Base-by-base conservation (phyloP, 1,140 invertebrate genomes). In the Drosophila dunni region DNA sequence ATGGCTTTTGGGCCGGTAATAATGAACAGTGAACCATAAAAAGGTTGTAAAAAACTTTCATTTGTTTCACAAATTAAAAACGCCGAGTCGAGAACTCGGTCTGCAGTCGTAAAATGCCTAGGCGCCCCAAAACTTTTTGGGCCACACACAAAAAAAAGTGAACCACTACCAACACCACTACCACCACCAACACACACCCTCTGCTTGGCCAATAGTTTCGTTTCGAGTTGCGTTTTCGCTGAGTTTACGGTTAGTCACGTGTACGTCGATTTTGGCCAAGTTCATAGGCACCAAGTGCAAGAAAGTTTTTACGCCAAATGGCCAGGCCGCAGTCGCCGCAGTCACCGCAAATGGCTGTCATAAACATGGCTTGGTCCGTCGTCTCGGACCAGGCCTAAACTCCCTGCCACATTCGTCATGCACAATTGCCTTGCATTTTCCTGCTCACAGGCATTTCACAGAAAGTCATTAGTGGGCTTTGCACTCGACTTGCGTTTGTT, bases 11-110 rank as follows among this genome's bases (percentile, higher is more conserved):
- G 60, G 48, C 53, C 44, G 69, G 77, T 71, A 89, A 89, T 89
- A 86, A 86, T 86, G 84, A 89, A 84, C 84, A 89, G 84, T 79
- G 84, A 89, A 89, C 81, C 84, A 84, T 89, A 89, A 89, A 89
- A 89, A 89, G 81, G 84, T 89, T 89, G 84, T 89, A 89, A 86
- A 29, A 76, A 89, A 89, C 84, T 89, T 88, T 88, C 85, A 83
- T 86, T 86, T 86, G 82, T 88, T 86, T 80, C 84, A 78, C 83
- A 86, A 86, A 86, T 86, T 86, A 86, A 86, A 86, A 86, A 79
- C 79, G 77, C 64, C 11, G 56, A 44, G 63, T 51, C 11, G 50
- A 54, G 15, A 45, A 61, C 58, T 46, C 45, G 20, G 20, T 29
- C 17, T 9, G 54, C 68, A 70, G 64, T 64, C 79, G 75, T 86